Conservation (phyloP, 2,113 vertebrate species). For the Alectura lathami region DNA sequence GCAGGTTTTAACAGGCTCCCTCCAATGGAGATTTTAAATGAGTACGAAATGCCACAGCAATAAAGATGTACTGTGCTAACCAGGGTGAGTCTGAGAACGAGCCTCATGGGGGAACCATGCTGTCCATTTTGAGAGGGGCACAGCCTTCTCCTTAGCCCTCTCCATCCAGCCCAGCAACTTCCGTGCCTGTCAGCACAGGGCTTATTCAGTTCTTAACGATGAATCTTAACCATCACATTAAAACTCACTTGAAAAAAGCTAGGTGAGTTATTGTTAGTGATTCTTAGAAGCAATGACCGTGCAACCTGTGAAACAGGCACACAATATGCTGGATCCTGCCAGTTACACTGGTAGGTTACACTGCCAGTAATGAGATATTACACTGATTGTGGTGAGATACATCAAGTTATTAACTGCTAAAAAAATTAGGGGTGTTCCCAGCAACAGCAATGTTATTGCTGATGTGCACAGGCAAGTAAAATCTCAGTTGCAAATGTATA, state of each 20-base stretch:
- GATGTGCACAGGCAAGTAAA: not conserved
- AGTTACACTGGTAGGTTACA: not conserved
- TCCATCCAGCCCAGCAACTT: not conserved
- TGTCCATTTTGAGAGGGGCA: not conserved
- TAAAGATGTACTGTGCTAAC: not conserved
- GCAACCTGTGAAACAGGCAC: not conserved
- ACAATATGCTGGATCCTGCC: not conserved
- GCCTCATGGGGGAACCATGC: not conserved
- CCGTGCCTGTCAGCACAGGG: not conserved
- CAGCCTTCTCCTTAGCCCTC: not conserved
- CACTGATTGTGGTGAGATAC: no score
- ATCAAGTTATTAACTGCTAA: accelerated
- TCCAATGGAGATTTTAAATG: not conserved
- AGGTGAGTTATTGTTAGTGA: not conserved
- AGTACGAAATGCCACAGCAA: not conserved
- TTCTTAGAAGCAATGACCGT: not conserved
- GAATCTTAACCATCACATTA: not conserved
- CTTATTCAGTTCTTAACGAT: not conserved
- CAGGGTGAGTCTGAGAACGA: not conserved
- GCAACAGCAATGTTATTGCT: not conserved
- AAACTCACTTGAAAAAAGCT: not conserved
- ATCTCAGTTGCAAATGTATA: not conserved
- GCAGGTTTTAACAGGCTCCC: slow-evolving; percentile 28
- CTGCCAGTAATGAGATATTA: not conserved
- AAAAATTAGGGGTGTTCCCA: not conserved